phyloP scores from a whole-genome alignment of 1,140 invertebrate genomes.

The Zaprionus nigranus region DNA sequence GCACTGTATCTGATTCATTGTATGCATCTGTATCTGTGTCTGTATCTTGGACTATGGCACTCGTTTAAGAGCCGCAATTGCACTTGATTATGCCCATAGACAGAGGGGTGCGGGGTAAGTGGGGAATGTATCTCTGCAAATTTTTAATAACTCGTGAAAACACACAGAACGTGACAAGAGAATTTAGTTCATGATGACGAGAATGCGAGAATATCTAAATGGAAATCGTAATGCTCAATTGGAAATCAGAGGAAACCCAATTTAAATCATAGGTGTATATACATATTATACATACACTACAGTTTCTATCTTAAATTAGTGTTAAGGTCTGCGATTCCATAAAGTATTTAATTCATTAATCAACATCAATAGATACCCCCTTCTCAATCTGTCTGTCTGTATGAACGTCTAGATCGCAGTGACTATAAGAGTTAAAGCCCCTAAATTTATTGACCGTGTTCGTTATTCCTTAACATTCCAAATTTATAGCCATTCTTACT shows the following conservation, averaged over 20 bases:
- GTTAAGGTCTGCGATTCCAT: no score
- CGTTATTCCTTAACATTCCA: no score
- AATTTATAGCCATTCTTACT: no score
- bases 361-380: no score
- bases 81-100: conserved; percentile 49
- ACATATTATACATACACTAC: no score
- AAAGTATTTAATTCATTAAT: no score
- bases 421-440: not conserved
- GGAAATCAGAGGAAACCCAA: not conserved
- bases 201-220: not conserved
- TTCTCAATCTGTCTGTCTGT: not conserved
- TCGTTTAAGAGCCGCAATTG: conserved; percentile 53
- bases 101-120: not conserved
- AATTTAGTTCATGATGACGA: conserved; percentile 17
- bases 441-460: no score
- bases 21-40: conserved; percentile 26
- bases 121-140: conserved; percentile 30
- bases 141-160: conserved; percentile 75
- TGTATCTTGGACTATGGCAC: conserved; percentile 1
- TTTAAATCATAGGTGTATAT: no score
- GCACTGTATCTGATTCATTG: conserved; percentile 24
- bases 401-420: not conserved
- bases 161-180: conserved; percentile 55
- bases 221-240: not conserved
- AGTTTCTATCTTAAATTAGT: no score